phyloP scores from a whole-genome alignment of 2,888 invertebrate genomes.

The Drosophila villosipedis region DNA sequence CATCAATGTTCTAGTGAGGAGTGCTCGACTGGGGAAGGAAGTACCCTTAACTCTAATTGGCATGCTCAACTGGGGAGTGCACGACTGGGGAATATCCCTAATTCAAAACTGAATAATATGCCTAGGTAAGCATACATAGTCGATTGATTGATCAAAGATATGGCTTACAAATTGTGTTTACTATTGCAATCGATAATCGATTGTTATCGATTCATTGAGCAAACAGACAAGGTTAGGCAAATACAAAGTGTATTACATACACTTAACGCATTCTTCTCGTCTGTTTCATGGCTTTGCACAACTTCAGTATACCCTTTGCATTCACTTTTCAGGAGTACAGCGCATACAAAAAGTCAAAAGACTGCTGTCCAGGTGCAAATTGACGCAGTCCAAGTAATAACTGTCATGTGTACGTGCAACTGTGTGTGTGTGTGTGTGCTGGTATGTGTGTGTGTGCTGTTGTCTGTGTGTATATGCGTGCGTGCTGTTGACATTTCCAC shows the following conservation, averaged over 20 bases:
- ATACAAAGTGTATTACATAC: neutral
- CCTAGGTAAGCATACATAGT: neutral
- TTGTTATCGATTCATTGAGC: neutral
- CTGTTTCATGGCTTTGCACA: neutral
- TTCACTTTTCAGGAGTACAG: neutral
- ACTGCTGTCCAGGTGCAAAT: slow-evolving; percentile 35
- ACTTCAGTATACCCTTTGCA: neutral
- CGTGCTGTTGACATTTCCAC: slow-evolving; percentile 40
- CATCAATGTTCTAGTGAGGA: neutral
- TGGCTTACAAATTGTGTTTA: neutral
- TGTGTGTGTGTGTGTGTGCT: neutral
- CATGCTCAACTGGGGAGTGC: neutral
- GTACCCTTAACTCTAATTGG: neutral
- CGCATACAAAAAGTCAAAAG: neutral
- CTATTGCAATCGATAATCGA: neutral
- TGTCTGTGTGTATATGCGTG: slow-evolving; percentile 2
- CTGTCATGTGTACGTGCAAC: neutral
- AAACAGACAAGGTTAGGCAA: neutral
- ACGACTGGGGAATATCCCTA: neutral
- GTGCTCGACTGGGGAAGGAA: neutral
- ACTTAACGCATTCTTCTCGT: neutral
- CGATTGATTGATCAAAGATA: neutral
- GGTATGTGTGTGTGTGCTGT: neutral
- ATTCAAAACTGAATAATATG: neutral
- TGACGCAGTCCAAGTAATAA: slow-evolving; percentile 37